Evolutionary conservation across 1,140 invertebrate genomes (phyloP), one percentile per base, ranked within the genome.

Genomic region (Cephus cinctus): DNA sequence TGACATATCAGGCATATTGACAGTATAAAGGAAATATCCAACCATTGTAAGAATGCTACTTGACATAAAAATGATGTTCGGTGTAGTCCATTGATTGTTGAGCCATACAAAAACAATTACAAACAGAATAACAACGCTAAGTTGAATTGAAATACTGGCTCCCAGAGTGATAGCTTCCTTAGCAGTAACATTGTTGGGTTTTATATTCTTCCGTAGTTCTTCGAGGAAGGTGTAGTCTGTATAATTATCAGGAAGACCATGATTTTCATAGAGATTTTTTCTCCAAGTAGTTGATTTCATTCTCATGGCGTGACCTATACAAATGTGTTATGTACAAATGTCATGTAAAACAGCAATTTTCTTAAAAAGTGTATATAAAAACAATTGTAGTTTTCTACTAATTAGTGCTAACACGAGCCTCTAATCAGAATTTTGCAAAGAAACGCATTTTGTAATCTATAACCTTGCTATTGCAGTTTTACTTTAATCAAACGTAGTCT

Each of bases 211-310:
- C 47, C 82, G 83, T 25, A 97, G 63, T 55, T 96, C 88, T 66
- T 90, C 83, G 6, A 97, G 74, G 70, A 98, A 97, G 22, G 82
- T 79, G 21, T 82, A 80, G 70, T 94, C 89, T 0, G 93, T 95
- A 64, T 96, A 96, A 77, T 97, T 96, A 67, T 97, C 94, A 0
- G 91, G 87, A 58, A 89, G 88, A 27, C 84, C 86, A 50, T 88
- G 82, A 66, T 94, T 88, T 67, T 91, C 87, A 60, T 96, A 98
- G 12, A 98, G 77, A 63, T 92, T 90, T 77, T 95, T 96, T 48
- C 82, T 81, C 93, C 93, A 96, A 2, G 31, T 16, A 42, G 4
- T 16, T 8, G 23, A 20, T n/a, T 19, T 9, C n/a, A 44, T 43
- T 21, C n/a, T n/a, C n/a, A n/a, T n/a, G n/a, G n/a, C n/a, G n/a